Base-by-base conservation (phyloP, 1,140 invertebrate species). In the Tribolium castaneum region DNA sequence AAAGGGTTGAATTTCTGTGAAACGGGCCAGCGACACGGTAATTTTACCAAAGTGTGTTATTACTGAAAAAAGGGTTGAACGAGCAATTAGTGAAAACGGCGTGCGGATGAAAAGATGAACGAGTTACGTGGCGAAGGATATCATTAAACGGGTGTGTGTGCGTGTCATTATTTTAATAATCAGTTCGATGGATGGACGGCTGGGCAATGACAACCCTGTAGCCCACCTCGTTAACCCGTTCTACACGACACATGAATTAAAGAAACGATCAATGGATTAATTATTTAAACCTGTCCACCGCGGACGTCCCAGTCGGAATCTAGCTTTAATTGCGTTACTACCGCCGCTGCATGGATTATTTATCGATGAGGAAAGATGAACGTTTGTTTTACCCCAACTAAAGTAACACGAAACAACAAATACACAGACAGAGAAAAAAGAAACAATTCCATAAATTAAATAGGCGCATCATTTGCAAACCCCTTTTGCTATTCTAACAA, bases 131-230 rank as follows among this genome's bases (percentile, higher is more conserved):
- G 72, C 49, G 72, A 74, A 77, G 75, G 70, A 79, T 80, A 74
- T 83, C 80, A 81, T 83, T 83, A 83, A 78, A 45, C 52, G 80
- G 81, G 80, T 75, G 78, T 76, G 76, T 77, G 49, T 59, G 77
- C 77, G 79, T 83, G 82, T 81, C 80, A 82, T 82, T 82, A 82
- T 78, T 81, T 81, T 82, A 82, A 82, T 81, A 77, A 78, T 81
- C 80, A 79, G 81, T 80, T 78, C 66, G 62, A 75, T 73, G 25
- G 71, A 73, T 73, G 16, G 71, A 12, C 54, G 72, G 72, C 30
- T 54, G 71, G 49, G 49, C 34, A 30, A 25, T 76, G 59, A 45
- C 62, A 78, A 73, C 70, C 59, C 70, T 22, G 52, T 66, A 75
- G 56, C 54, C 51, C 56, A 54, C 39, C 62, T 78, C 79, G 62